Base-by-base conservation (phyloP, 2,113 vertebrate genomes). In the Rattus rattus region DNA sequence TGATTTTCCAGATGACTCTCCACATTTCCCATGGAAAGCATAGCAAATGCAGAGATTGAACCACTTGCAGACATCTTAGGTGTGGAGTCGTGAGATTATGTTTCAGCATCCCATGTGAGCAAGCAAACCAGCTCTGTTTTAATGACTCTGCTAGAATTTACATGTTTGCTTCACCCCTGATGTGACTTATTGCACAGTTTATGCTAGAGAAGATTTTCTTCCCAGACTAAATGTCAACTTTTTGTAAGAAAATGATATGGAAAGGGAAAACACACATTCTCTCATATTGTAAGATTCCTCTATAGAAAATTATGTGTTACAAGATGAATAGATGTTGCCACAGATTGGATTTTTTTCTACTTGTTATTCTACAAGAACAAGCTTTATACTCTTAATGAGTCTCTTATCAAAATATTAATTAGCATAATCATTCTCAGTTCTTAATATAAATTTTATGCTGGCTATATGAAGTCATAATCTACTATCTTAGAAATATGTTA, bases 11-110 rank as follows among this genome's bases (percentile, higher is more conserved):
- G 63, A 93, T 92, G n/a, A 54, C 14, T 81, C 1, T 75, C n/a
- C 4, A 47, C n/a, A 94, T 94, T 94, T 96, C 63, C n/a, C 24
- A 80, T 72, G n/a, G 91, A 28, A 90, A 65, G 39, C 84, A 90
- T 80, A 89, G 43, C 86, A 59, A 97, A 80, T 84, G 33, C 93
- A 90, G 95, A 93, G 26, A 39, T 8, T 59, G 84, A 94, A 80
- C 54, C 39, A 70, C 39, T 90, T 22, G 92, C 33, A 63, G 5
- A 39, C 22, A 2, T 36, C 59, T 92, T 36, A 4, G 61, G 79
- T 95, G 54, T 88, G 59, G 11, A 72, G 19, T 65, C 63, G 67
- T 20, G 8, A 81, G 33, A 67, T 86, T 67, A 87, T 80, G 54
- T 19, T 75, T 36, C 95, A 79, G 33, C 11, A 65, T 75, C 24